phyloP scores from a whole-genome alignment of 2,888 invertebrate species.

The Glaucopsyche alexis region DNA sequence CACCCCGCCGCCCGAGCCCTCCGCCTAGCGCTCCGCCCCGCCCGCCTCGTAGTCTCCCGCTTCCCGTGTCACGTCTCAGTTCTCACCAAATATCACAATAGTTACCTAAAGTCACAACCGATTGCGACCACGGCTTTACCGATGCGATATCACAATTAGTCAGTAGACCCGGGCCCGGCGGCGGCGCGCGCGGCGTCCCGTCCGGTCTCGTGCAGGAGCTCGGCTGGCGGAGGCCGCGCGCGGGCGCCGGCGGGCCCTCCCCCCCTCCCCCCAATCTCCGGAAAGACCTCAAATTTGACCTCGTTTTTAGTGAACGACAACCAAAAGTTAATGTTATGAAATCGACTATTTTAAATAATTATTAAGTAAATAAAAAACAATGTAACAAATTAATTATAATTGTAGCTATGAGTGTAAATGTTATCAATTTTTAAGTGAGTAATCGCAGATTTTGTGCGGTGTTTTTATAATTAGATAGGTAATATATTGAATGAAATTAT shows the following conservation, averaged over 20 bases:
- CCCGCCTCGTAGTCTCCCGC: slow-evolving; percentile 35
- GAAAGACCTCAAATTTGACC: slow-evolving; percentile 66
- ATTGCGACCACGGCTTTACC: slow-evolving; percentile 76
- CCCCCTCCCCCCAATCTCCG: slow-evolving; percentile 57
- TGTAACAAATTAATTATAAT: slow-evolving; percentile 80
- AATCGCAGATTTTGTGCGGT: slow-evolving; percentile 78
- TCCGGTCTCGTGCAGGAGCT: not conserved
- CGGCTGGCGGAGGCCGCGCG: not conserved
- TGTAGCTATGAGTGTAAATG: slow-evolving; percentile 80
- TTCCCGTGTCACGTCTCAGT: slow-evolving; percentile 46
- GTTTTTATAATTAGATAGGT: slow-evolving; percentile 81
- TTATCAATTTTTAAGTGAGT: slow-evolving; percentile 78
- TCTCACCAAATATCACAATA: slow-evolving; percentile 79
- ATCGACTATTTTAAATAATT: slow-evolving; percentile 76
- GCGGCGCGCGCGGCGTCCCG: not conserved
- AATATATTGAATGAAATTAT: slow-evolving; percentile 80
- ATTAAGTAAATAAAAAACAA: slow-evolving; percentile 71
- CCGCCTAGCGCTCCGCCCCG: slow-evolving; percentile 44
- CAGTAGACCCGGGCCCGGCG: slow-evolving; percentile 42
- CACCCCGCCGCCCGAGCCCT: slow-evolving; percentile 54
- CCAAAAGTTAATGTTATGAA: slow-evolving; percentile 79
- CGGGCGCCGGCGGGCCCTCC: slow-evolving; percentile 44
- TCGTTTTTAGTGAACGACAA: slow-evolving; percentile 77
- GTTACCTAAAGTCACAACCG: slow-evolving; percentile 77
- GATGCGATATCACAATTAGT: slow-evolving; percentile 71